Evolutionary conservation across 1,140 invertebrate species (phyloP).

Genomic region (Pentalonia nigronervosa): DNA sequence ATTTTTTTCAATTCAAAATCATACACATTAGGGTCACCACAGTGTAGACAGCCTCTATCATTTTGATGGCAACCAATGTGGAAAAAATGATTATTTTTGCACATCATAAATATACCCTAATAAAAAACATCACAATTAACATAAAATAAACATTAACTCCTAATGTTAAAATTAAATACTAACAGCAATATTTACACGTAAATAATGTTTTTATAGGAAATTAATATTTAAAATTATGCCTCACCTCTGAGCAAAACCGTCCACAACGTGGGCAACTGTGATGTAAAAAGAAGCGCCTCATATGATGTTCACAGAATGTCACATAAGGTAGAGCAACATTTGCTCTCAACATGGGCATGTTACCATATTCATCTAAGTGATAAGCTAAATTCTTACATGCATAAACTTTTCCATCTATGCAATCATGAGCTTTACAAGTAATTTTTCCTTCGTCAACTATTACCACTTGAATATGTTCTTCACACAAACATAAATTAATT

Average conservation of each 20-base stretch:
- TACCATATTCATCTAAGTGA: slow-evolving; percentile 66
- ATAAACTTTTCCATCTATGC: slow-evolving; percentile 78
- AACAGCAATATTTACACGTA: background rate
- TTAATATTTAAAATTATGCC: background rate
- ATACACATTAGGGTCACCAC: slow-evolving; percentile 8
- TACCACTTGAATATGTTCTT: slow-evolving; percentile 65
- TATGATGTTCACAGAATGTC: slow-evolving; percentile 83
- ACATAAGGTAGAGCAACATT: slow-evolving; percentile 83
- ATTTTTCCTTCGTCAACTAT: slow-evolving; percentile 65
- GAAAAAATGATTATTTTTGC: slow-evolving; percentile 54
- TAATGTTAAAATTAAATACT: background rate
- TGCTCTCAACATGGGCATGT: slow-evolving; percentile 70
- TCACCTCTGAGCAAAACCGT: slow-evolving; percentile 88
- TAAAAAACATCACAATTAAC: background rate
- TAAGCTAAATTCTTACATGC: slow-evolving; percentile 81
- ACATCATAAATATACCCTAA: slow-evolving; percentile 55
- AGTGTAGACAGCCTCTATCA: slow-evolving; percentile 44
- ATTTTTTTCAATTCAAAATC: slow-evolving; percentile 31
- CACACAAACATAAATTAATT: slow-evolving; percentile 65
- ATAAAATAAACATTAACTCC: background rate
- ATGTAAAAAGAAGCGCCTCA: slow-evolving; percentile 77
- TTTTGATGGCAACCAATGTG: slow-evolving; percentile 52
- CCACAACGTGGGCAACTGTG: slow-evolving; percentile 92
- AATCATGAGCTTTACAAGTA: slow-evolving; percentile 78
- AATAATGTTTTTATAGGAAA: background rate